These are phyloP conservation scores for Oncorhynchus gorbuscha DNA, from an alignment of 2,113 vertebrate species.

Conservation along the genomic window DNA sequence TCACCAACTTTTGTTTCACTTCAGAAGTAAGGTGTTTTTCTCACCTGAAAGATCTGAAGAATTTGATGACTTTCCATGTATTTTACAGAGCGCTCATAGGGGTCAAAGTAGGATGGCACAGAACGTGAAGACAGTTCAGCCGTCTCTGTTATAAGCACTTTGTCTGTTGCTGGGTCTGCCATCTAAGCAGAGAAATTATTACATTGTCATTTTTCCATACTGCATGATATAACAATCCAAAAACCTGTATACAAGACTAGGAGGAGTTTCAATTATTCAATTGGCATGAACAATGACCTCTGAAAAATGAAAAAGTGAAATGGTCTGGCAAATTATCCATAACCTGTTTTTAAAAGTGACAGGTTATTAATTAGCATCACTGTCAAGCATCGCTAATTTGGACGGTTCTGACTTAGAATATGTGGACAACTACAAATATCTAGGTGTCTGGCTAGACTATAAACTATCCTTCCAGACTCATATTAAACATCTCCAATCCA, in stretches of 20 bases:
- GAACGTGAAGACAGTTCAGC: background rate
- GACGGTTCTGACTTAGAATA: no score
- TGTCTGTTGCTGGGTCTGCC: slow-evolving; percentile 15
- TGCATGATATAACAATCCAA: no score
- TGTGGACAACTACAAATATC: no score
- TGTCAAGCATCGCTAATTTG: no score
- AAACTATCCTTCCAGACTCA: no score
- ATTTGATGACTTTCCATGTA: slow-evolving; percentile 82
- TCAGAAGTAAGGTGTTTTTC: background rate
- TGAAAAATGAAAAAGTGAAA: no score
- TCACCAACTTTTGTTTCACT: background rate
- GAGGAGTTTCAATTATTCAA: background rate
- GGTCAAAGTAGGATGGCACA: slow-evolving; percentile 64
- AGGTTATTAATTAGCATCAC: background rate
- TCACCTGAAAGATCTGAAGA: slow-evolving; percentile 82
- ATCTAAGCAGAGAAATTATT: slow-evolving; percentile 10
- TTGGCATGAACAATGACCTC: background rate
- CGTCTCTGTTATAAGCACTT: slow-evolving; percentile 28
- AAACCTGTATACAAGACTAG: background rate
- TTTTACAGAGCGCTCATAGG: slow-evolving; percentile 69
- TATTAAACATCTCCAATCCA: no score
- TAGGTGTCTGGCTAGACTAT: no score
- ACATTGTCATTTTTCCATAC: background rate
- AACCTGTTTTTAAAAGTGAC: background rate
- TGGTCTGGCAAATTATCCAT: no score